Evolutionary conservation across 2,888 invertebrate genomes (phyloP).

Genomic region (Aelia acuminata): DNA sequence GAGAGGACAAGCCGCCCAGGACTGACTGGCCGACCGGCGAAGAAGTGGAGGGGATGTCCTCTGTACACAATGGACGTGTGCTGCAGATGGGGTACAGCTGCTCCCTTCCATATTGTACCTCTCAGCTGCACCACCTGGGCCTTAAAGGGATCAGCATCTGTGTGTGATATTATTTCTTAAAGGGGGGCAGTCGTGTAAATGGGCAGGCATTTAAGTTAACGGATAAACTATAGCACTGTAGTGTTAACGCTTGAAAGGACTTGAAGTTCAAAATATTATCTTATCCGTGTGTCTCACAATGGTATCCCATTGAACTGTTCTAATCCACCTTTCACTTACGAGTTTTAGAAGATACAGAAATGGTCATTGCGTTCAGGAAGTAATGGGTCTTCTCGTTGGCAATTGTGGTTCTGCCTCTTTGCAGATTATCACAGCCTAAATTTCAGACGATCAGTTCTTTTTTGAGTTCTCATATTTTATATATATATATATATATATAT

Average conservation of each 20-base stretch:
- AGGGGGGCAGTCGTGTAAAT: neutral
- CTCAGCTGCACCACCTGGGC: neutral
- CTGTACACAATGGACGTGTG: slow-evolving; percentile 32
- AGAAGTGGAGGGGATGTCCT: slow-evolving; percentile 32
- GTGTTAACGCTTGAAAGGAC: neutral
- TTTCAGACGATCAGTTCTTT: too few species aligned
- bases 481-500: too few species aligned
- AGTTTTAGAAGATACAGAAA: too few species aligned
- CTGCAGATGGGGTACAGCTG: slow-evolving; percentile 25
- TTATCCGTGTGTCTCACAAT: too few species aligned
- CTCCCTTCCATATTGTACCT: neutral
- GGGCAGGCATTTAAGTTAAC: neutral
- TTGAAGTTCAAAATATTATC: neutral
- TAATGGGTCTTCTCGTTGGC: too few species aligned
- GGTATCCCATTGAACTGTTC: too few species aligned
- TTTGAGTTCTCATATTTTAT: too few species aligned
- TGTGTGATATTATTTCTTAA: neutral
- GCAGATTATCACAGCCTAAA: too few species aligned
- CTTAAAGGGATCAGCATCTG: neutral
- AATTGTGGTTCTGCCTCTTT: too few species aligned
- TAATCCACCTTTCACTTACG: too few species aligned
- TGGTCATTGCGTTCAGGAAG: too few species aligned
- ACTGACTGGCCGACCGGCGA: neutral
- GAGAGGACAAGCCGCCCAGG: neutral
- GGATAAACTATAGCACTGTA: neutral